These are phyloP conservation scores for Mimachlamys varia DNA, from an alignment of 2,888 invertebrate genomes.

Conservation along the genomic window DNA sequence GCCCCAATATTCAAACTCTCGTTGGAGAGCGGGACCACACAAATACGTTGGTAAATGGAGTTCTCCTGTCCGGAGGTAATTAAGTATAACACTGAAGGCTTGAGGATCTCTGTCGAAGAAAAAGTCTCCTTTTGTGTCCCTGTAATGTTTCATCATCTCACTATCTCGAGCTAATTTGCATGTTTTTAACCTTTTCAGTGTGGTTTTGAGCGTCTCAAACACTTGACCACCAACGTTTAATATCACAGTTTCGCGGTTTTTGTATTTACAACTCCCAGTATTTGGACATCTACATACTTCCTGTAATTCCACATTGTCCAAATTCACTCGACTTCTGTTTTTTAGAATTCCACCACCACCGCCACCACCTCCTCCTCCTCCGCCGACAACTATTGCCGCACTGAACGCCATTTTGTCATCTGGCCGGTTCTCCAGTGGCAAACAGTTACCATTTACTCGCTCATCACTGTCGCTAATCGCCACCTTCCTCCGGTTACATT, in stretches of 20 bases:
- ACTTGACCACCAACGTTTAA: constrained; percentile 74
- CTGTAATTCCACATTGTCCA: constrained; percentile 51
- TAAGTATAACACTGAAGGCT: constrained; percentile 74
- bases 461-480: constrained; percentile 32
- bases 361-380: constrained; percentile 48
- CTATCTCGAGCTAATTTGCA: constrained; percentile 69
- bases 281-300: constrained; percentile 37
- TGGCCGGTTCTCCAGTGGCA: not conserved
- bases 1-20: constrained; percentile 78
- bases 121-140: constrained; percentile 69
- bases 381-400: constrained; percentile 60
- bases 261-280: not conserved
- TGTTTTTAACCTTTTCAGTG: constrained; percentile 66
- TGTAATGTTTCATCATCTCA: constrained; percentile 69
- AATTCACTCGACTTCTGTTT: constrained; percentile 47
- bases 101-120: constrained; percentile 78
- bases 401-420: constrained; percentile 61
- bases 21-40: constrained; percentile 76
- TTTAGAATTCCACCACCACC: constrained; percentile 45
- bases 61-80: constrained; percentile 76
- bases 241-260: constrained; percentile 65
- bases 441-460: constrained; percentile 23
- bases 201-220: constrained; percentile 73
- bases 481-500: constrained; percentile 43
- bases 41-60: constrained; percentile 76